These are phyloP conservation scores for Aphelenchoides besseyi DNA, from an alignment of 1,140 invertebrate species.

Conservation along the genomic window DNA sequence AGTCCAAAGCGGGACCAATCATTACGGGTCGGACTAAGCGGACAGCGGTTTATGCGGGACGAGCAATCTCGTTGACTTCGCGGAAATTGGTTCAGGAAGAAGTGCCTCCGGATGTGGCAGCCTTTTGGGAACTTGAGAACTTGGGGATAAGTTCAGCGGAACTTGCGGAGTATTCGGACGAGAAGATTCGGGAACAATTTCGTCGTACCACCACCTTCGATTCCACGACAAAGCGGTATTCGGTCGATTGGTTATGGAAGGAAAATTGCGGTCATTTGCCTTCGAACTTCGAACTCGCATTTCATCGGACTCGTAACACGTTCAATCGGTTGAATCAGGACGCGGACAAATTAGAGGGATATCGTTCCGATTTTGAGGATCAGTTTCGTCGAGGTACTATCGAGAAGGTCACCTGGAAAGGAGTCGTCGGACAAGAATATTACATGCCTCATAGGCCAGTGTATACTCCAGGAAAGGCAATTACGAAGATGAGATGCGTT, in stretches of 20 bases:
- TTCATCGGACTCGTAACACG: too few species aligned
- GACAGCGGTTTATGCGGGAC: background rate
- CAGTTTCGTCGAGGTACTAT: too few species aligned
- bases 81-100: background rate
- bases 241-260: background rate
- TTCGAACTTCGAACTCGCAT: background rate
- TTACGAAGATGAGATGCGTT: too few species aligned
- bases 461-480: too few species aligned
- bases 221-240: background rate
- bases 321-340: too few species aligned
- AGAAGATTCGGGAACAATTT: background rate
- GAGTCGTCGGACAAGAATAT: too few species aligned
- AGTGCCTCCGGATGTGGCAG: background rate
- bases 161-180: background rate
- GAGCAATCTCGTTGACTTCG: background rate
- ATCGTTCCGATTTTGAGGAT: too few species aligned
- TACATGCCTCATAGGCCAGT: too few species aligned
- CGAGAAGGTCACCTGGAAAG: too few species aligned
- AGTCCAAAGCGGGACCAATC: background rate
- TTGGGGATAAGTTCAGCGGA: background rate
- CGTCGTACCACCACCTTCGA: background rate
- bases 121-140: background rate
- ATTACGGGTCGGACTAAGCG: too few species aligned
- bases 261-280: background rate
- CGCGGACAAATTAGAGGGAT: too few species aligned